Base-by-base conservation (phyloP, 2,797 vertebrate genomes). In the Cirrhinus mrigala region DNA sequence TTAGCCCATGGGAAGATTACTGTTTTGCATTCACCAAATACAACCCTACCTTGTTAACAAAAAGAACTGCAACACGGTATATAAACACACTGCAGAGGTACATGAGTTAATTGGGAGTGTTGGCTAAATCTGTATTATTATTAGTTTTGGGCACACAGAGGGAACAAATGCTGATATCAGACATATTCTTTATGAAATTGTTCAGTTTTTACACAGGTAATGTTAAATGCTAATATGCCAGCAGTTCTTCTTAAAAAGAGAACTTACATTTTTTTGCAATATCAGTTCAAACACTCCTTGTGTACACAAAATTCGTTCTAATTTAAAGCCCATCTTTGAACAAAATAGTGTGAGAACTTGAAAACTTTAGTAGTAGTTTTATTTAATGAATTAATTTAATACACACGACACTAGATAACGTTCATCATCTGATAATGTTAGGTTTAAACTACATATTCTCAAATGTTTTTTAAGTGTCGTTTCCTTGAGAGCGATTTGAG, bases 1-100 rank as follows among this genome's bases (percentile, higher is more conserved):
- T 73, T 50, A 50, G 71, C 64, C 76, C 40, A 44, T 58, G 70
- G 60, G 16, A 81, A 80, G 85, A 83, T 84, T 82, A 52, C 81
- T 24, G 74, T 84, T 68, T 86, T 70, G 24, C 20, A 54, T 54
- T 56, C 4, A 66, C 60, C 48, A 46, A 44, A 69, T 69, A 37
- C 29, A n/a, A 14, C 33, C 50, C 46, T 80, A 48, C 52, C 46
- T 66, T 40, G 56, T 78, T 84, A 66, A 50, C 60, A 24, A 69
- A 69, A 83, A 44, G 14, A 68, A 33, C 29, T 11, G n/a, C 18
- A 78, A 37, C 29, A 78, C 9, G 1, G 29, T 37, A 66, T 78
- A 3, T 50, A 68, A 85, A 77, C 37, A 80, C 81, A 83, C 40
- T 33, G n/a, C 44, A 54, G 50, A 68, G 50, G 37, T 80, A 33